Percentiles rank a stretch among this genome's conserved stretches.
Conservation (phyloP, 2,888 invertebrate genomes). For the Ariolimax columbianus region DNA sequence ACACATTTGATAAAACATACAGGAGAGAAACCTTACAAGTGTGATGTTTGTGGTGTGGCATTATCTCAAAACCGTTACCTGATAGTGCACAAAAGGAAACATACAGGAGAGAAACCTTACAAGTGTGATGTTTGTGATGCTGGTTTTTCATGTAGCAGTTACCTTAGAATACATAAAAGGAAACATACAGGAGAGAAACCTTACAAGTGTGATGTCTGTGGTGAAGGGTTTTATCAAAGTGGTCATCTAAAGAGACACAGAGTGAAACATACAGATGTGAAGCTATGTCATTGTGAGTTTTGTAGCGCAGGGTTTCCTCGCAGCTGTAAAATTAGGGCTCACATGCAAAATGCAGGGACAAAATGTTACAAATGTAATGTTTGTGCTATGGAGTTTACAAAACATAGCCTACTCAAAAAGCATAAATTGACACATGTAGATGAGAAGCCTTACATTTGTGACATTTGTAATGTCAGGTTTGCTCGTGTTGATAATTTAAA, state of each 20-base stretch:
- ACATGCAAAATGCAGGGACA: not conserved
- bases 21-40: slow-evolving; percentile 31
- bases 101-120: slow-evolving; percentile 25
- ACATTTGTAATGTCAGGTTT: slow-evolving; percentile 14
- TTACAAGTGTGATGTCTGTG: slow-evolving; percentile 35
- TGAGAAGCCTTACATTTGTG: slow-evolving; percentile 30
- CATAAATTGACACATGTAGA: slow-evolving; percentile 13
- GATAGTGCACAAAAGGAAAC: slow-evolving; percentile 22
- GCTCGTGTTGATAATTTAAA: not conserved
- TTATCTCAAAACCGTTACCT: slow-evolving; percentile 22
- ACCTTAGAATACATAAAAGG: slow-evolving; percentile 17
- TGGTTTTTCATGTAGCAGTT: slow-evolving; percentile 7
- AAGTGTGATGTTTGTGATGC: slow-evolving; percentile 7
- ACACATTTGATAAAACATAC: slow-evolving; percentile 1
- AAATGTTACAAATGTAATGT: slow-evolving; percentile 11
- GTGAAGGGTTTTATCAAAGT: slow-evolving; percentile 12
- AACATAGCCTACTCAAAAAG: not conserved
- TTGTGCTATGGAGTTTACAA: not conserved
- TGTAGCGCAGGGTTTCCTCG: not conserved
- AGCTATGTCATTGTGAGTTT: slow-evolving; percentile 18
- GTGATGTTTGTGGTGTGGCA: slow-evolving; percentile 25
- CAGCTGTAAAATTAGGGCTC: not conserved
- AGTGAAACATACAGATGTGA: not conserved
- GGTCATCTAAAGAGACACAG: slow-evolving; percentile 27
- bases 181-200: slow-evolving; percentile 29